These are phyloP conservation scores for Phorcus lineatus DNA, from an alignment of 2,888 invertebrate genomes.

Conservation along the genomic window DNA sequence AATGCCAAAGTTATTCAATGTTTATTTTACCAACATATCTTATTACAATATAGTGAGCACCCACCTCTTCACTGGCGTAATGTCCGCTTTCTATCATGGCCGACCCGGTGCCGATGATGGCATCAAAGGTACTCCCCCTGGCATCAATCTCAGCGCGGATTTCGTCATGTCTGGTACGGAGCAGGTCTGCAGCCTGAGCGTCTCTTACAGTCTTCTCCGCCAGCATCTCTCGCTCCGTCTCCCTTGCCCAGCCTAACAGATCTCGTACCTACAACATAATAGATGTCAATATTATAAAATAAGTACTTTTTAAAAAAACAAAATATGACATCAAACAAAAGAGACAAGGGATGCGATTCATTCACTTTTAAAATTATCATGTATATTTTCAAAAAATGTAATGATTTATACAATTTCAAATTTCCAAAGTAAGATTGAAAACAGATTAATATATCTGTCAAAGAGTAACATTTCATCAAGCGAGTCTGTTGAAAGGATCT, in stretches of 20 bases:
- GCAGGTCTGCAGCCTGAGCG: conserved; percentile 95
- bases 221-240: conserved; percentile 85
- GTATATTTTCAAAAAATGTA: background rate
- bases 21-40: too few species aligned
- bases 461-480: too few species aligned
- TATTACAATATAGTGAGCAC: background rate
- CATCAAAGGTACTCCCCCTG: conserved; percentile 95
- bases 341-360: background rate
- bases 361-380: background rate
- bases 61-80: conserved; percentile 81
- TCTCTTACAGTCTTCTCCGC: conserved; percentile 88
- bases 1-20: too few species aligned
- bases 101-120: conserved; percentile 95
- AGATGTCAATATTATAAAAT: background rate
- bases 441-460: too few species aligned
- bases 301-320: background rate
- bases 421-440: background rate
- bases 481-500: too few species aligned
- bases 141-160: conserved; percentile 99
- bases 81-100: conserved; percentile 90
- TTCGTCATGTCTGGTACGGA: conserved; percentile 99
- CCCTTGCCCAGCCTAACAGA: conserved; percentile 90
- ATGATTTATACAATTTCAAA: background rate
- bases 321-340: background rate
- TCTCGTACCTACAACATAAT: conserved; percentile 79